Evolutionary conservation across 2,888 invertebrate genomes (phyloP).

Genomic region (Drosophila mulleri): DNA sequence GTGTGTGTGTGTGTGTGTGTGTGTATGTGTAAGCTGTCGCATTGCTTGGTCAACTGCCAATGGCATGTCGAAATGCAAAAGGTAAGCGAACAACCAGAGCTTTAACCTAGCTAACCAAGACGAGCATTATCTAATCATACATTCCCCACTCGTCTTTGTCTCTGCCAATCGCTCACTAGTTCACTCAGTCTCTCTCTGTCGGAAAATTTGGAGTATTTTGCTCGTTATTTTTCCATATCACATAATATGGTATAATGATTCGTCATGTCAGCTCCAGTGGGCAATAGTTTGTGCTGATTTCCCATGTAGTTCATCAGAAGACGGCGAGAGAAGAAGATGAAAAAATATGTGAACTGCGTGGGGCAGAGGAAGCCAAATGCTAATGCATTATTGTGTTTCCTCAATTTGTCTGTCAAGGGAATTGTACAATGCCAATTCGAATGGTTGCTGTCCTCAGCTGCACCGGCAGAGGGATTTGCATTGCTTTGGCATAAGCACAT

Average conservation of each 20-base stretch:
- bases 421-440: conserved; percentile 44
- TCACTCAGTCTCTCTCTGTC: not conserved
- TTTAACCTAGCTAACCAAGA: conserved; percentile 23
- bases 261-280: conserved; percentile 57
- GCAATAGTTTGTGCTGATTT: conserved; percentile 32
- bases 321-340: not conserved
- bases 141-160: not conserved
- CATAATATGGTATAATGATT: conserved; percentile 68
- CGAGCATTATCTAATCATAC: conserved; percentile 54
- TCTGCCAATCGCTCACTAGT: not conserved
- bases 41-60: conserved; percentile 65
- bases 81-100: conserved; percentile 37
- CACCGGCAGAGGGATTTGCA: conserved; percentile 2
- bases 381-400: conserved; percentile 40
- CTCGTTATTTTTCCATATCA: conserved; percentile 19
- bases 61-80: conserved; percentile 27
- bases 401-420: conserved; percentile 30
- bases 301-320: not conserved
- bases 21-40: conserved; percentile 4
- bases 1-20: conserved; percentile 1
- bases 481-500: conserved; percentile 18
- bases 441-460: conserved; percentile 24
- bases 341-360: conserved; percentile 4
- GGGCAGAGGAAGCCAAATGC: conserved; percentile 31
- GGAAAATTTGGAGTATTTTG: not conserved